Percentiles rank a stretch among this genome's conserved stretches.
These are phyloP conservation scores for Agonum fuliginosum DNA, from an alignment of 2,888 invertebrate species.

Conservation along the genomic window DNA sequence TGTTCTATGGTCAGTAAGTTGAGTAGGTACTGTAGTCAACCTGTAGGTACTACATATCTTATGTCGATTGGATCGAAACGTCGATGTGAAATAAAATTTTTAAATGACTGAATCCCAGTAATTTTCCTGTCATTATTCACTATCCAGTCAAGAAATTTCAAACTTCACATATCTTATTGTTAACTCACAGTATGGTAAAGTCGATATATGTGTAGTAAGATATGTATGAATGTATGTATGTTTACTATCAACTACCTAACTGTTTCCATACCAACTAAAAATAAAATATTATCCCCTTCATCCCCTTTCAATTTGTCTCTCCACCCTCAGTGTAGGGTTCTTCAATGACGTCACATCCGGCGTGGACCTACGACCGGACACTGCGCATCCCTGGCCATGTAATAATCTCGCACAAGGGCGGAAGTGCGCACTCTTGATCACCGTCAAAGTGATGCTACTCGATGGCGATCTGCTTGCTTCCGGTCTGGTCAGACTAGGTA, in stretches of 20 bases:
- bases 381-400: constrained; percentile 34
- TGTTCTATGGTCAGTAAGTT: no score
- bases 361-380: constrained; percentile 40
- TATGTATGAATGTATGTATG: no score
- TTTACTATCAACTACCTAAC: not conserved
- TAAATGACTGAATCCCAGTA: no score
- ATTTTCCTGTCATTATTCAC: no score
- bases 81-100: no score
- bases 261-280: not conserved
- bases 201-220: no score
- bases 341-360: constrained; percentile 46
- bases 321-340: not conserved
- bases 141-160: no score
- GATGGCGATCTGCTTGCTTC: not conserved
- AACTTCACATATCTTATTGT: no score
- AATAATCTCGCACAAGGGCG: constrained; percentile 44
- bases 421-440: constrained; percentile 57
- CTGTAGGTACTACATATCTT: no score
- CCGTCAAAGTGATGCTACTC: constrained; percentile 48
- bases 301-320: constrained; percentile 7
- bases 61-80: no score
- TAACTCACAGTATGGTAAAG: no score
- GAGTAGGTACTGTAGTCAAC: no score
- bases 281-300: not conserved
- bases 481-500: not conserved